A percentile compares a stretch with the other conserved stretches of the same genome.
phyloP scores from a whole-genome alignment of 2,888 invertebrate species.

The Andricus quercusramuli region DNA sequence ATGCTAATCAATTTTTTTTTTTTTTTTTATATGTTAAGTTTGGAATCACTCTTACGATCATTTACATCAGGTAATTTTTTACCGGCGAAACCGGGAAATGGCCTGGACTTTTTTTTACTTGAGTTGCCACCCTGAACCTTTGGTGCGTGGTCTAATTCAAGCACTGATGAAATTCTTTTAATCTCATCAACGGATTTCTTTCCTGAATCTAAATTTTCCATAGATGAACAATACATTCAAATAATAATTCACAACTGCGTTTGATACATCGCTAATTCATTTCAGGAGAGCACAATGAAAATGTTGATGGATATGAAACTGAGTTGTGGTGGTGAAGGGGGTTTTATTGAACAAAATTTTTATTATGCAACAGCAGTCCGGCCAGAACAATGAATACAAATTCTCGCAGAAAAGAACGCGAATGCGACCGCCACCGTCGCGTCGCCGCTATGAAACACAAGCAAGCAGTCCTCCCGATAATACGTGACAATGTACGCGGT shows the following conservation, averaged over 20 bases:
- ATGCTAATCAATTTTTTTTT: too few species aligned
- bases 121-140: too few species aligned
- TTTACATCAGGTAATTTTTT: too few species aligned
- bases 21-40: too few species aligned
- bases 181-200: not conserved
- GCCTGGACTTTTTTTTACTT: too few species aligned
- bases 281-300: slow-evolving; percentile 13
- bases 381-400: slow-evolving; percentile 67
- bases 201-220: not conserved
- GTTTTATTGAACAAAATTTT: slow-evolving; percentile 61
- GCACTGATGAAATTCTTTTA: not conserved
- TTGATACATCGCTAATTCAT: slow-evolving; percentile 33
- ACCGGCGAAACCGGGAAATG: too few species aligned
- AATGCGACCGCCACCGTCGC: slow-evolving; percentile 53
- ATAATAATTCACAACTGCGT: slow-evolving; percentile 16
- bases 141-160: not conserved
- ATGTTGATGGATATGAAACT: slow-evolving; percentile 33
- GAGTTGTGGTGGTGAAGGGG: slow-evolving; percentile 41
- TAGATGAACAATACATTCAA: slow-evolving; percentile 5
- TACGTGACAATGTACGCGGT: slow-evolving; percentile 46
- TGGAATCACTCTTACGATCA: too few species aligned
- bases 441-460: slow-evolving; percentile 62
- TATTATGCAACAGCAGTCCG: slow-evolving; percentile 64
- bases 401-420: slow-evolving; percentile 66
- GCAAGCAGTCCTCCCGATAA: slow-evolving; percentile 49